Conservation (phyloP, 2,888 invertebrate genomes). For the Trissolcus japonicus region DNA sequence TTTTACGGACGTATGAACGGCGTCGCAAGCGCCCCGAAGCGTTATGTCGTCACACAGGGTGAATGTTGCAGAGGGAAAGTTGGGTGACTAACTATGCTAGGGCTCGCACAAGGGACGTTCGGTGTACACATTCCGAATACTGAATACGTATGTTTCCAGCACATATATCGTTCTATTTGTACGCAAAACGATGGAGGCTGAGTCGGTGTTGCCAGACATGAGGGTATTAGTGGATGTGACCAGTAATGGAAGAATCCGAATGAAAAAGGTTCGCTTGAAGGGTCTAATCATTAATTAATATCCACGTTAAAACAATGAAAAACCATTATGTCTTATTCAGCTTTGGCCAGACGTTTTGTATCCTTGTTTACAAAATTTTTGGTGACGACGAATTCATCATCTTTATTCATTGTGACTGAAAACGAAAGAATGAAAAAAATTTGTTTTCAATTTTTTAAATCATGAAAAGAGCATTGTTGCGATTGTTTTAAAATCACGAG, state of each 20-base stretch:
- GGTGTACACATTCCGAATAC: slow-evolving; percentile 65
- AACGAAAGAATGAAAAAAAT: too few relatives aligned
- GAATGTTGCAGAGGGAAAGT: slow-evolving; percentile 64
- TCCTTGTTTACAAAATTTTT: too few relatives aligned
- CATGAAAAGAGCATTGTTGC: too few relatives aligned
- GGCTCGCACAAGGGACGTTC: slow-evolving; percentile 59
- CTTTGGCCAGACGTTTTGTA: slow-evolving; percentile 1
- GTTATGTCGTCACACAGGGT: slow-evolving; percentile 57
- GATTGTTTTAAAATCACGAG: too few relatives aligned
- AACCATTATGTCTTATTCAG: slow-evolving; percentile 25
- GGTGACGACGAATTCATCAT: too few relatives aligned
- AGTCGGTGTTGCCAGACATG: slow-evolving; percentile 30
- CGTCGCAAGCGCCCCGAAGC: slow-evolving; percentile 44
- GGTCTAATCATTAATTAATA: slow-evolving; percentile 55
- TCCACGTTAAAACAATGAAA: slow-evolving; percentile 41
- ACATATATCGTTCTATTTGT: slow-evolving; percentile 49
- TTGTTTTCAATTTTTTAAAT: too few relatives aligned
- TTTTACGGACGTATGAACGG: slow-evolving; percentile 20
- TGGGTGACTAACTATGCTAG: slow-evolving; percentile 68
- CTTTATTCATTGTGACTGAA: too few relatives aligned
- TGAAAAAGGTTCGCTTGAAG: slow-evolving; percentile 37
- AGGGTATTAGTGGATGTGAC: slow-evolving; percentile 41
- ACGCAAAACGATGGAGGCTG: slow-evolving; percentile 40
- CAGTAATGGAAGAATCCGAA: slow-evolving; percentile 49
- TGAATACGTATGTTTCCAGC: slow-evolving; percentile 59